Conservation (phyloP, 2,797 vertebrate species). For the Semotilus atromaculatus region DNA sequence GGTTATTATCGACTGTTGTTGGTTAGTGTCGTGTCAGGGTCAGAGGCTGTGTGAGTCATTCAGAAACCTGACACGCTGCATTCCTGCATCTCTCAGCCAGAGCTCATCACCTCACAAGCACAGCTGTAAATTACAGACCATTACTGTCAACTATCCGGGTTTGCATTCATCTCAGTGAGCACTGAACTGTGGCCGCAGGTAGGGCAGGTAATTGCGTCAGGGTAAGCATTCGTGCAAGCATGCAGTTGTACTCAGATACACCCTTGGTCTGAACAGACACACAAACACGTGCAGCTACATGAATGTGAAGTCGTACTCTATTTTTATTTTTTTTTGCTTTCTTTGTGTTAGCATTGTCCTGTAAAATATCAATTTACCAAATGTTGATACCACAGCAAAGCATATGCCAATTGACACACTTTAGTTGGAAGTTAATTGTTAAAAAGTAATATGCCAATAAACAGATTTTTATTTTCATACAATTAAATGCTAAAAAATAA, state of each 20-base stretch:
- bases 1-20: slow-evolving; percentile 38
- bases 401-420: neutral
- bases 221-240: slow-evolving; percentile 73
- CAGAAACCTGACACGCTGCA: slow-evolving; percentile 61
- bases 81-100: slow-evolving; percentile 50
- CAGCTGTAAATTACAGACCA: slow-evolving; percentile 65
- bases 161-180: slow-evolving; percentile 59
- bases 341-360: neutral
- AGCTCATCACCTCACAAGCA: slow-evolving; percentile 58
- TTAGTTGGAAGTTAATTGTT: neutral
- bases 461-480: neutral
- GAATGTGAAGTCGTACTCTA: neutral
- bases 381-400: neutral
- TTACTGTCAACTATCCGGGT: slow-evolving; percentile 64
- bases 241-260: slow-evolving; percentile 60
- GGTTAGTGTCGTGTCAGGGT: slow-evolving; percentile 47
- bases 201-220: slow-evolving; percentile 79
- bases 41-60: slow-evolving; percentile 51
- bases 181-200: slow-evolving; percentile 78
- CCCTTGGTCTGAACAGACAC: slow-evolving; percentile 47
- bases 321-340: neutral
- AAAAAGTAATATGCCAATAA: neutral
- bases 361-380: neutral
- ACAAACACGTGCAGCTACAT: slow-evolving; percentile 14
- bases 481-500: neutral